These are phyloP conservation scores for Oscheius sp. DNA, from an alignment of 2,888 invertebrate genomes.

Conservation along the genomic window DNA sequence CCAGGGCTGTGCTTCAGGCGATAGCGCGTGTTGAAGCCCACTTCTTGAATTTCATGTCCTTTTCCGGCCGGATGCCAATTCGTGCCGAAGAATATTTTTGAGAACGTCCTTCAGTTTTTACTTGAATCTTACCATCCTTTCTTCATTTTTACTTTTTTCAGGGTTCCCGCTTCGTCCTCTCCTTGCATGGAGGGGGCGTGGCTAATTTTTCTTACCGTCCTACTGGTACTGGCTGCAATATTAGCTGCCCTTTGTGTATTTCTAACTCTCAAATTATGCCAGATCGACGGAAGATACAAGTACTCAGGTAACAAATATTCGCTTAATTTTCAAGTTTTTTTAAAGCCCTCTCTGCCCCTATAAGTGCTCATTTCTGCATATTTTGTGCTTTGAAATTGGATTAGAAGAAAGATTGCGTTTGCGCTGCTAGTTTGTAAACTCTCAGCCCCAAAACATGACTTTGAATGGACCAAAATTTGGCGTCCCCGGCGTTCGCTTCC, in stretches of 20 bases:
- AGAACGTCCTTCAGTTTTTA: neutral
- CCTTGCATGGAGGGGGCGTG: constrained; percentile 34
- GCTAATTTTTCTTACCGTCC: constrained; percentile 25
- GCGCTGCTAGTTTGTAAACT: neutral
- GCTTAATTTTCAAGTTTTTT: no score
- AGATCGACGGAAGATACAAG: constrained; percentile 20
- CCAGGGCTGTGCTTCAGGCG: neutral
- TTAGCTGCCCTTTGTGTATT: constrained; percentile 18
- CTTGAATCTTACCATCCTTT: neutral
- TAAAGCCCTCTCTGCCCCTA: neutral
- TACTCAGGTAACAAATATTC: constrained; percentile 25
- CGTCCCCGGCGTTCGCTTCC: constrained; percentile 23
- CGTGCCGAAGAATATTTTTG: neutral
- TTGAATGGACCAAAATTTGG: constrained; percentile 24
- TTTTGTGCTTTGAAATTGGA: neutral
- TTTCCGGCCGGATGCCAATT: constrained; percentile 8
- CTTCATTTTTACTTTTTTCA: neutral
- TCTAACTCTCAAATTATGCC: constrained; percentile 10
- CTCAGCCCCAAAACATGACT: neutral
- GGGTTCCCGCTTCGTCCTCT: constrained; percentile 30
- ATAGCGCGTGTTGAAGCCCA: constrained; percentile 15
- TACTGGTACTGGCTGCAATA: constrained; percentile 9
- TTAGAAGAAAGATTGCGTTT: constrained; percentile 4
- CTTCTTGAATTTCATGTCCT: constrained; percentile 30
- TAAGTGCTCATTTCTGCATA: neutral